A percentile compares a stretch with the other conserved stretches of the same genome.
Evolutionary conservation across 2,113 vertebrate species (phyloP).

Genomic region (Arothron firmamentum): DNA sequence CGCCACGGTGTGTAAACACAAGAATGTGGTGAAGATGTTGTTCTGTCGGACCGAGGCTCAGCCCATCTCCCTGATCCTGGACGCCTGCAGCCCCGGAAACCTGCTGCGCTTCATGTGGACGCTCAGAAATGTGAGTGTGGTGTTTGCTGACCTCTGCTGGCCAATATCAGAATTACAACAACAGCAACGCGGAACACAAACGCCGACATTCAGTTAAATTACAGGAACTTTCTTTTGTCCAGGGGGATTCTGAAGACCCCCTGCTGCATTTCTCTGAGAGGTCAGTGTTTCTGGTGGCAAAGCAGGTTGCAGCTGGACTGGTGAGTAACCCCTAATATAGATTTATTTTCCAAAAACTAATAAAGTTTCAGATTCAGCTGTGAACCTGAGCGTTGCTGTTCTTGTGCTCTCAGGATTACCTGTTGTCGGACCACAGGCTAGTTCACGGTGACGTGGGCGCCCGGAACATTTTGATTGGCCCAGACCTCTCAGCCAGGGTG

Average conservation of each 20-base stretch:
- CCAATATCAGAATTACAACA: not conserved
- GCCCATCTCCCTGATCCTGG: slow-evolving; percentile 68
- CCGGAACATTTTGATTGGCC: slow-evolving; percentile 66
- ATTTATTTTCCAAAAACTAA: slow-evolving; percentile 4
- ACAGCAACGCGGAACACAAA: not conserved
- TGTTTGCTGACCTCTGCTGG: not conserved
- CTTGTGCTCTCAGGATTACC: slow-evolving; percentile 63
- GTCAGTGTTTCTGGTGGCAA: slow-evolving; percentile 65
- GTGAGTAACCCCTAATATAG: slow-evolving; percentile 38
- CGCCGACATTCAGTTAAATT: not conserved
- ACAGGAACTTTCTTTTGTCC: not conserved
- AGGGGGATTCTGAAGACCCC: slow-evolving; percentile 27
- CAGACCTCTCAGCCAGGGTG: slow-evolving; percentile 60
- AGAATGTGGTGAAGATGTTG: slow-evolving; percentile 69
- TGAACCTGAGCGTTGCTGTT: slow-evolving; percentile 11
- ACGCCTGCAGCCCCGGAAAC: slow-evolving; percentile 62
- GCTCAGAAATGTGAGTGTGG: slow-evolving; percentile 53
- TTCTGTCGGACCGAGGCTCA: slow-evolving; percentile 58
- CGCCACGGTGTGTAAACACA: slow-evolving; percentile 61
- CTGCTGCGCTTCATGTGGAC: slow-evolving; percentile 71
- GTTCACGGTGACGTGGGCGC: slow-evolving; percentile 70
- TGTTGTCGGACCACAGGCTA: slow-evolving; percentile 66
- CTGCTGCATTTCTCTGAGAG: slow-evolving; percentile 62
- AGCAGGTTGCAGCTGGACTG: slow-evolving; percentile 70
- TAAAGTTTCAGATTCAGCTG: not conserved